These are phyloP conservation scores for Aurelia coerulea DNA, from an alignment of 30 jellyfish, hydroid and myxozoan species.

Conservation along the genomic window DNA sequence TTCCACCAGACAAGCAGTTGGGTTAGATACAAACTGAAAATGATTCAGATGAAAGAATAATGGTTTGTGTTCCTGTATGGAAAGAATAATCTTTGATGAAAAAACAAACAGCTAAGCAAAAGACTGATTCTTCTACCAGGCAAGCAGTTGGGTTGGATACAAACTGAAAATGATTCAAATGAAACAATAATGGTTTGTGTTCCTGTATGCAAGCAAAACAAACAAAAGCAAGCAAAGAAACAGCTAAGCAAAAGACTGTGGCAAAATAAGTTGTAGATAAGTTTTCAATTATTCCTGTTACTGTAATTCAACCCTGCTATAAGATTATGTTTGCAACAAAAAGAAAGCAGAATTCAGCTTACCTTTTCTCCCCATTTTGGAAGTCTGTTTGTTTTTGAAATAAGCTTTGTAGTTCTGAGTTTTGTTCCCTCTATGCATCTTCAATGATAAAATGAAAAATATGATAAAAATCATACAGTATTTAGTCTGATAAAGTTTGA, in stretches of 20 bases:
- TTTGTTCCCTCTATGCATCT: slow-evolving; percentile 80
- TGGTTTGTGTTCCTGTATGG: not conserved
- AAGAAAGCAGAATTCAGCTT: not conserved
- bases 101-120: not conserved
- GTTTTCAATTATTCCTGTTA: no score
- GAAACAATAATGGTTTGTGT: not conserved
- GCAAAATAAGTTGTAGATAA: no score
- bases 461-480: not conserved
- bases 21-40: slow-evolving; percentile 72
- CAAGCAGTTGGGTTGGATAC: slow-evolving; percentile 85
- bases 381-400: slow-evolving; percentile 83
- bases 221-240: no score
- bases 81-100: not conserved
- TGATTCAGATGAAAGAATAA: not conserved
- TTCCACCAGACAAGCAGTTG: slow-evolving; percentile 90
- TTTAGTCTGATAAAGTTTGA: no score
- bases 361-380: slow-evolving; percentile 96
- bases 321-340: no score
- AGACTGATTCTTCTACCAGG: slow-evolving; percentile 84
- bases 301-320: no score
- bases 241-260: not conserved
- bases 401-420: slow-evolving; percentile 71
- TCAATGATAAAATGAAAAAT: not conserved
- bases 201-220: not conserved
- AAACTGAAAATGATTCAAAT: slow-evolving; percentile 28